A percentile compares a stretch with the other conserved stretches of the same genome.
Conservation (phyloP, 1,140 invertebrate genomes). For the Holcopasites calliopsidis region DNA sequence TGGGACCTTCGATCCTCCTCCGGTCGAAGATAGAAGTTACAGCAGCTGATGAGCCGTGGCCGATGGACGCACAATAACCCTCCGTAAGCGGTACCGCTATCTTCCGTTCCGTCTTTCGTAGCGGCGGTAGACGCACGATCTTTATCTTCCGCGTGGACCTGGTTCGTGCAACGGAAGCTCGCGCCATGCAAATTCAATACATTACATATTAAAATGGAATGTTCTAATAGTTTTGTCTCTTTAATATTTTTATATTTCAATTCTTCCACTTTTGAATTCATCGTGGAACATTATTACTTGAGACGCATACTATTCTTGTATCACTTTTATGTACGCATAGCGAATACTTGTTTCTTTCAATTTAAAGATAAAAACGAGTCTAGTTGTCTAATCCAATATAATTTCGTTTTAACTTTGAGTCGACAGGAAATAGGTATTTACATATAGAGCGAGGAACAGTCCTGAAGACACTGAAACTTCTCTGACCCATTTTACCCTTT, state of each 20-base stretch:
- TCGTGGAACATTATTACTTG: too few relatives aligned
- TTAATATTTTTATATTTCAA: too few relatives aligned
- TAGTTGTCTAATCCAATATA: too few relatives aligned
- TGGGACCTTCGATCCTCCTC: conserved; percentile 58
- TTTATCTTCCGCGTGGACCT: conserved; percentile 40
- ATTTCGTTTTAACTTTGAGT: too few relatives aligned
- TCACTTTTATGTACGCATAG: too few relatives aligned
- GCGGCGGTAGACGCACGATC: conserved; percentile 47
- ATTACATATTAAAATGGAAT: too few relatives aligned
- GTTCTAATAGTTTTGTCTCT: too few relatives aligned
- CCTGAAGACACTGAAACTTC: conserved; percentile 10
- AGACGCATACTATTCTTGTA: too few relatives aligned
- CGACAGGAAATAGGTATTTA: background rate
- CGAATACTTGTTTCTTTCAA: too few relatives aligned
- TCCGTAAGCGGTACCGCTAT: conserved; percentile 76
- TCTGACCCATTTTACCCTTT: conserved; percentile 34
- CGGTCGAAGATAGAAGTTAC: conserved; percentile 62
- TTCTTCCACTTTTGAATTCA: too few relatives aligned
- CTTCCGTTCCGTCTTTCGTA: conserved; percentile 61
- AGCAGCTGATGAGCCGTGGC: conserved; percentile 76
- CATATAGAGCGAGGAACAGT: background rate
- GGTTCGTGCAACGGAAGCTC: background rate
- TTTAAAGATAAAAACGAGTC: too few relatives aligned
- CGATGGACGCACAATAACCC: conserved; percentile 76
- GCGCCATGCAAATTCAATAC: conserved; percentile 2